These are phyloP conservation scores for Drosophila meridionalis DNA, from an alignment of 2,888 invertebrate genomes.

Conservation along the genomic window DNA sequence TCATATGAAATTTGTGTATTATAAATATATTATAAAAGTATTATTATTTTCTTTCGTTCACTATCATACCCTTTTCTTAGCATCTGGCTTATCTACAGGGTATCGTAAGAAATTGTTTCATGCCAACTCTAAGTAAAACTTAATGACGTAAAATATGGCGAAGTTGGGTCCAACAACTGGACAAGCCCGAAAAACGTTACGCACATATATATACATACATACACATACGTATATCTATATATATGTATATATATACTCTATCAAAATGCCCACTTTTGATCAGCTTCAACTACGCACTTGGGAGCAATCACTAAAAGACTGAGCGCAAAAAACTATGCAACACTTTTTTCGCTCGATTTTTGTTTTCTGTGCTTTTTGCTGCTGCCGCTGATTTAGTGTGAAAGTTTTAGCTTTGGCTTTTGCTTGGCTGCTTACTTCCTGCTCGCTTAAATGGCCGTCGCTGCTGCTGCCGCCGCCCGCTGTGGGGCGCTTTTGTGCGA, in stretches of 20 bases:
- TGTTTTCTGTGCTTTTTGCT: slow-evolving; percentile 21
- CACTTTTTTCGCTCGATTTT: slow-evolving; percentile 46
- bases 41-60: no score
- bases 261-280: slow-evolving; percentile 73
- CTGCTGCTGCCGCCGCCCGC: slow-evolving; percentile 37
- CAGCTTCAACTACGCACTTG: slow-evolving; percentile 76
- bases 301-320: slow-evolving; percentile 64
- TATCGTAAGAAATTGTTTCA: slow-evolving; percentile 38
- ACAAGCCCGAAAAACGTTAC: slow-evolving; percentile 6
- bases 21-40: background rate
- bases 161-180: slow-evolving; percentile 33
- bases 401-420: slow-evolving; percentile 63
- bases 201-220: background rate
- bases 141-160: slow-evolving; percentile 77
- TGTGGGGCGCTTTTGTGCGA: slow-evolving; percentile 50
- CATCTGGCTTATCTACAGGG: slow-evolving; percentile 5
- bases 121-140: slow-evolving; percentile 61
- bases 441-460: slow-evolving; percentile 10
- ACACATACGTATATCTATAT: background rate
- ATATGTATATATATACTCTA: slow-evolving; percentile 31
- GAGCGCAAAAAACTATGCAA: slow-evolving; percentile 55
- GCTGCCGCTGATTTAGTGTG: slow-evolving; percentile 77
- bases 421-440: slow-evolving; percentile 6
- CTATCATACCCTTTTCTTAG: background rate
- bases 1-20: no score